Evolutionary conservation across 2,888 invertebrate species (phyloP).

Genomic region (Labia minor): DNA sequence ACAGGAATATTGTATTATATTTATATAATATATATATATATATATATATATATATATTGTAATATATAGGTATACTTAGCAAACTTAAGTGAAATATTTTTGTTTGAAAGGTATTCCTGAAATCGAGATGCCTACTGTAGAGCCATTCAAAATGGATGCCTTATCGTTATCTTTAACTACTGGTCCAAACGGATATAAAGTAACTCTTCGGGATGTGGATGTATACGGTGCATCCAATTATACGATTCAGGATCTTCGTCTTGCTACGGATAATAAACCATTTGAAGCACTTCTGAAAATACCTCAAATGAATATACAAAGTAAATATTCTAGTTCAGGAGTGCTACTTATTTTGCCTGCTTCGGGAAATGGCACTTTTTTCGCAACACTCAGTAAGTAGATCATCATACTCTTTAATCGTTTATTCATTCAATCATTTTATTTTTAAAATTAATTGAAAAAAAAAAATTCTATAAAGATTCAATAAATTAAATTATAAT

Average conservation of each 20-base stretch:
- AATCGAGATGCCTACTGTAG: conserved; percentile 53
- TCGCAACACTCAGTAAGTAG: conserved; percentile 47
- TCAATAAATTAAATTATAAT: too few relatives aligned
- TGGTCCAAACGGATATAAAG: conserved; percentile 40
- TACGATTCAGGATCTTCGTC: conserved; percentile 40
- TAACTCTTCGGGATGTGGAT: conserved; percentile 38
- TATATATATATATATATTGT: too few relatives aligned
- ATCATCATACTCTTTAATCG: too few relatives aligned
- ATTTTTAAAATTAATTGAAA: too few relatives aligned
- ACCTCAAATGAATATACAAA: conserved; percentile 52
- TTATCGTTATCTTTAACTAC: conserved; percentile 43
- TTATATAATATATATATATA: too few relatives aligned
- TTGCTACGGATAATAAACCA: conserved; percentile 49
- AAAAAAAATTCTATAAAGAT: too few relatives aligned
- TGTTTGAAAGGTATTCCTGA: conserved; percentile 42
- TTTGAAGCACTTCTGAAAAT: conserved; percentile 53
- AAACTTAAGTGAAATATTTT: too few relatives aligned
- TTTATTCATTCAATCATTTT: too few relatives aligned
- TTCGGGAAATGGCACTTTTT: conserved; percentile 58
- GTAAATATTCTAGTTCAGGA: conserved; percentile 56
- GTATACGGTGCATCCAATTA: conserved; percentile 41
- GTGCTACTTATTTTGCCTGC: conserved; percentile 59
- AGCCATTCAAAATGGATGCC: conserved; percentile 44
- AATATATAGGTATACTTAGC: too few relatives aligned
- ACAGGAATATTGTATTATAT: too few relatives aligned